Evolutionary conservation across 1,140 invertebrate genomes (phyloP).

Genomic region (Lucilia sericata): DNA sequence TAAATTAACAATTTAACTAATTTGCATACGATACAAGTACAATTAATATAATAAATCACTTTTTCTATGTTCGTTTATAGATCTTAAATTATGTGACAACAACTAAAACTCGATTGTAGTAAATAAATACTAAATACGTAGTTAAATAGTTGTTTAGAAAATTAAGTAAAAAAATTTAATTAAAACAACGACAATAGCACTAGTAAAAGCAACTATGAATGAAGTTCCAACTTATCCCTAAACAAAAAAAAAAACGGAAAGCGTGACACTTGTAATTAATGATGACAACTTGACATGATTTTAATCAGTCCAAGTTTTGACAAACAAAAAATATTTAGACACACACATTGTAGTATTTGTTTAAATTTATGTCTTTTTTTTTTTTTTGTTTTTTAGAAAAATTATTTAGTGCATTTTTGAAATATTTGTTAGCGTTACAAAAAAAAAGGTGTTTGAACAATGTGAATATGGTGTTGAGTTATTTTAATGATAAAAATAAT

Average conservation of each 20-base stretch:
- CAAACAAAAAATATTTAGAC: neutral
- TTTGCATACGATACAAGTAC: conserved; percentile 1
- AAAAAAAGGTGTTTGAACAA: no score
- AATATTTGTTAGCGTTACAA: no score
- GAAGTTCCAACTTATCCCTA: neutral
- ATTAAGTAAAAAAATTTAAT: no score
- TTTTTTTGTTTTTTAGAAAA: no score
- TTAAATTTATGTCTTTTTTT: neutral
- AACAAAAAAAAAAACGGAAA: neutral
- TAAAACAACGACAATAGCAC: no score
- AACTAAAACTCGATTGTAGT: neutral
- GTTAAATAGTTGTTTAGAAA: no score
- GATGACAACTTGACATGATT: conserved; percentile 15
- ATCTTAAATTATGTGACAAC: neutral
- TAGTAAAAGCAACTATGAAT: no score
- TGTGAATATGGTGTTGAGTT: no score
- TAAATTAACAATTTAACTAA: neutral
- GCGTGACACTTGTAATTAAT: conserved; percentile 3
- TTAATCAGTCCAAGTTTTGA: neutral
- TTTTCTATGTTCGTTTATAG: neutral
- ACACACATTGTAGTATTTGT: neutral
- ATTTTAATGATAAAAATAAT: no score
- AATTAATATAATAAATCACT: conserved; percentile 12
- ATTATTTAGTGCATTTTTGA: no score
- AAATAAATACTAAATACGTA: no score